phyloP scores from a whole-genome alignment of 2,797 vertebrate species.

The Tragopan temminckii region DNA sequence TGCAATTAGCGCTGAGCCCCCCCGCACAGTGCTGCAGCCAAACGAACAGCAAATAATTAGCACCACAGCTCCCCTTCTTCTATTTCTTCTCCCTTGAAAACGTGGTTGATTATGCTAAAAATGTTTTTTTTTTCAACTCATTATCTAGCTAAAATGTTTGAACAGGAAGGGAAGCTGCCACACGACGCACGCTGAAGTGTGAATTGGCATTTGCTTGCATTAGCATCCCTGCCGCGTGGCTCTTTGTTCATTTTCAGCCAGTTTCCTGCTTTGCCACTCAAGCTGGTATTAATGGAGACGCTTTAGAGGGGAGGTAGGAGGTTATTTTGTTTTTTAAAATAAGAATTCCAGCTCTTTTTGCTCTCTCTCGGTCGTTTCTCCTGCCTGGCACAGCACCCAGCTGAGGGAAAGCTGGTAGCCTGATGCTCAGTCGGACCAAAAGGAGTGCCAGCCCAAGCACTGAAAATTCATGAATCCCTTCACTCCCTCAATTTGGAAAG shows the following conservation, averaged over 20 bases:
- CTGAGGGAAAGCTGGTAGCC: neutral
- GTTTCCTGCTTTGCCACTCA: conserved; percentile 63
- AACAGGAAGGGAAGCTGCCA: conserved; percentile 47
- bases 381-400: neutral
- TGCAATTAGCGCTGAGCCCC: accelerated
- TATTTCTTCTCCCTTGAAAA: neutral
- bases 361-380: neutral
- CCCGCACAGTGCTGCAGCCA: neutral
- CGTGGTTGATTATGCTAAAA: conserved; percentile 11
- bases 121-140: neutral
- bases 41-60: conserved; percentile 17
- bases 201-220: conserved; percentile 49
- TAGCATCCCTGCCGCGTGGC: neutral
- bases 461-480: conserved; percentile 20
- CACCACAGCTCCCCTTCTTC: neutral
- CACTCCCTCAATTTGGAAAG: neutral
- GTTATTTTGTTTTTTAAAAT: neutral
- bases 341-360: neutral
- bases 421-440: neutral
- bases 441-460: neutral
- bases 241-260: conserved; percentile 29
- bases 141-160: conserved; percentile 59
- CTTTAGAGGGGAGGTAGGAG: neutral
- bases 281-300: neutral
- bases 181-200: neutral